These are phyloP conservation scores for Salarias fasciatus DNA, from an alignment of 2,797 vertebrate genomes.

Conservation along the genomic window DNA sequence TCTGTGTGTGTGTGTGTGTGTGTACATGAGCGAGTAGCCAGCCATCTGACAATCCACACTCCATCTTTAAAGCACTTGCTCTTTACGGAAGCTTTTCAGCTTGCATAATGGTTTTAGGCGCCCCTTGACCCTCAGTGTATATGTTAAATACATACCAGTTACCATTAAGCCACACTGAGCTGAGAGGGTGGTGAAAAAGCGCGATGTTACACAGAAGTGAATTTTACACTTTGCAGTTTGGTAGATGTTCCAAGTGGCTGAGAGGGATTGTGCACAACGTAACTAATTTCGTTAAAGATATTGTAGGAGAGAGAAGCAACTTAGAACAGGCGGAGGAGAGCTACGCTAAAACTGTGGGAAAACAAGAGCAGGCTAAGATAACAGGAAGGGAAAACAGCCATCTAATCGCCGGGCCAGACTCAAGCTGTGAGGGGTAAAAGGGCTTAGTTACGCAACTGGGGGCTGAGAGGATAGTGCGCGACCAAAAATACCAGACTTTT, in stretches of 20 bases:
- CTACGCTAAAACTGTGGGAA: constrained; percentile 66
- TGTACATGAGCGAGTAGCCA: constrained; percentile 35
- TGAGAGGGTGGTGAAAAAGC: constrained; percentile 8
- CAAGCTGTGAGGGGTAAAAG: constrained; percentile 73
- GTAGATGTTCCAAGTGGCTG: too few relatives aligned
- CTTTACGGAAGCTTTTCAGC: constrained; percentile 55
- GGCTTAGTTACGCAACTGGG: constrained; percentile 74
- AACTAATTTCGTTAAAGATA: constrained; percentile 13
- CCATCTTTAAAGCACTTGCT: constrained; percentile 41
- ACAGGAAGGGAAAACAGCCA: constrained; percentile 73
- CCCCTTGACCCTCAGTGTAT: constrained; percentile 39
- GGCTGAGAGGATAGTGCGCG: constrained; percentile 54
- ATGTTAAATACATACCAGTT: constrained; percentile 32
- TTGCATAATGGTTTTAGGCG: constrained; percentile 60
- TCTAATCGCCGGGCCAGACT: constrained; percentile 79
- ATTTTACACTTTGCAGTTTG: too few relatives aligned
- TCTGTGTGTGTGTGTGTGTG: constrained; percentile 27
- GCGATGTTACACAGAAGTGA: neutral
- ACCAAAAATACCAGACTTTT: constrained; percentile 66
- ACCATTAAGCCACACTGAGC: constrained; percentile 15
- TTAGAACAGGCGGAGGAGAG: constrained; percentile 24
- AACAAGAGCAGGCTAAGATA: constrained; percentile 69
- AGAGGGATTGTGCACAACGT: neutral
- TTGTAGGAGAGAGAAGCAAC: constrained; percentile 5
- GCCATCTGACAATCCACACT: constrained; percentile 33